Evolutionary conservation across 2,113 vertebrate genomes (phyloP).

Genomic region (Vombatus ursinus): DNA sequence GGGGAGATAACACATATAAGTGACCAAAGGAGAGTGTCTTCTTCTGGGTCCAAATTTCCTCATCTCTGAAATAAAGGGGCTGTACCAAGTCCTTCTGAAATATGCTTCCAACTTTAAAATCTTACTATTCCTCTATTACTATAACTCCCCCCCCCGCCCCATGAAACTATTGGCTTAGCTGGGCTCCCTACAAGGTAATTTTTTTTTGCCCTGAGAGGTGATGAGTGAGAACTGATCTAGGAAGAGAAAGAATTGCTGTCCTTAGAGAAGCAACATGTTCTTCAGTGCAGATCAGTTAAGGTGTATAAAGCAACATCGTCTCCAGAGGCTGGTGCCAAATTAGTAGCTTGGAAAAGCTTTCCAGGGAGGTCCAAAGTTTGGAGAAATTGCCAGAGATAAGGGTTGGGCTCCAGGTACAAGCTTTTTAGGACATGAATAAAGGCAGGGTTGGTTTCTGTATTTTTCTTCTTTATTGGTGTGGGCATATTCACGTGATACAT

Average conservation of each 20-base stretch:
- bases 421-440: background rate
- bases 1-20: background rate
- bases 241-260: conserved; percentile 41
- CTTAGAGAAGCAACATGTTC: conserved; percentile 55
- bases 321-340: conserved; percentile 47
- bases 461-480: background rate
- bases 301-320: conserved; percentile 58
- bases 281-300: conserved; percentile 58
- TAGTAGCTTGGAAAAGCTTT: conserved; percentile 44
- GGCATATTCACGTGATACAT: background rate
- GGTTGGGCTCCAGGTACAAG: conserved; percentile 24
- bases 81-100: background rate
- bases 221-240: conserved; percentile 18
- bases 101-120: background rate
- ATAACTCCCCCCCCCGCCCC: conserved; percentile 3
- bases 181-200: background rate
- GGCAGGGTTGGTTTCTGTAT: background rate
- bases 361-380: conserved; percentile 37
- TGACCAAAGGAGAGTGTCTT: background rate
- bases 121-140: background rate
- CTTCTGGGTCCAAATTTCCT: background rate
- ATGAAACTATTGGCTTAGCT: background rate
- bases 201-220: conserved; percentile 8
- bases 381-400: conserved; percentile 35
- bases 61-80: background rate